These are phyloP conservation scores for Macquaria australasica DNA, from an alignment of 2,113 vertebrate genomes.

Conservation along the genomic window DNA sequence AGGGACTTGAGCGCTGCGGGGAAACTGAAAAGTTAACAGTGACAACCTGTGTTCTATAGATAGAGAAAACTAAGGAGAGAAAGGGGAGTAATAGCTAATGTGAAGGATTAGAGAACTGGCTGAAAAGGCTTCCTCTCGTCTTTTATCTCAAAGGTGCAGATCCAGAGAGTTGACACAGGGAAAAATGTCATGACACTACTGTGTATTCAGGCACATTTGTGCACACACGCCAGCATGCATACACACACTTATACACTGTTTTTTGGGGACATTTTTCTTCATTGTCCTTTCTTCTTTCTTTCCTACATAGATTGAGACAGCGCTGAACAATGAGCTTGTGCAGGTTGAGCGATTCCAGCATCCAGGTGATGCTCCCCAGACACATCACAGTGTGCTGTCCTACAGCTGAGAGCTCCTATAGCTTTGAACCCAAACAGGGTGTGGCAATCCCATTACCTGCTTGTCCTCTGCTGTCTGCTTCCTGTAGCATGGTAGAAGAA, in stretches of 20 bases:
- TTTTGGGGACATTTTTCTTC: neutral
- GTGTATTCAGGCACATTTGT: neutral
- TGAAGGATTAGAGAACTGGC: conserved; percentile 55
- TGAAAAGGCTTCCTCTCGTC: conserved; percentile 50
- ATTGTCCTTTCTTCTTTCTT: conserved; percentile 24
- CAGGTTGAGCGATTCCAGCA: conserved; percentile 56
- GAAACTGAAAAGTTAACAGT: conserved; percentile 46
- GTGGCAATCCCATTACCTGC: conserved; percentile 79
- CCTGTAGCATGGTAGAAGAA: conserved; percentile 37
- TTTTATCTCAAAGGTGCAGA: conserved; percentile 75
- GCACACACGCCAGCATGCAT: neutral
- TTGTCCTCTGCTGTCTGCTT: conserved; percentile 73
- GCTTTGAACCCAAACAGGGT: conserved; percentile 70
- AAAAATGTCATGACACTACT: conserved; percentile 46
- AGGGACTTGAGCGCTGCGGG: conserved; percentile 24
- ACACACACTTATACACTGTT: neutral
- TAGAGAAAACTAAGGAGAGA: conserved; percentile 48
- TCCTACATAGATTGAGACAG: conserved; percentile 45
- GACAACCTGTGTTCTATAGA: conserved; percentile 54
- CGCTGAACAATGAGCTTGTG: conserved; percentile 56
- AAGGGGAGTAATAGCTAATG: conserved; percentile 48
- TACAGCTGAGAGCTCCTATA: conserved; percentile 57
- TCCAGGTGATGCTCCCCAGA: conserved; percentile 63
- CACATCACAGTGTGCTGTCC: conserved; percentile 60
- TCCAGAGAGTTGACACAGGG: conserved; percentile 43